Evolutionary conservation across 2,888 invertebrate species (phyloP).

Genomic region (Eupithecia subfuscata): DNA sequence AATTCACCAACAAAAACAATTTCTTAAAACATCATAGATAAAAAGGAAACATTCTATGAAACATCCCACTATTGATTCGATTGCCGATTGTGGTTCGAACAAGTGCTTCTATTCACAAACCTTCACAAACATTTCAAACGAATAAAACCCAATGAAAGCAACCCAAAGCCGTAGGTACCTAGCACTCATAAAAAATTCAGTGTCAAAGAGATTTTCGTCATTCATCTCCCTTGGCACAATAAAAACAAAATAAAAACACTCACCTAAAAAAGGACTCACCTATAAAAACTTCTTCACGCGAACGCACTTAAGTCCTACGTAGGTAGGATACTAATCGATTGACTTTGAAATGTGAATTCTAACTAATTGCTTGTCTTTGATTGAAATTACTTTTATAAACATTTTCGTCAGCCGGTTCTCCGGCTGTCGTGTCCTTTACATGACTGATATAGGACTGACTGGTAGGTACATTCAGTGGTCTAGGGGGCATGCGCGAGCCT

Average conservation of each 20-base stretch:
- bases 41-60: neutral
- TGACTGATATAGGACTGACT: constrained; percentile 70
- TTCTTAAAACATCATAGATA: neutral
- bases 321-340: constrained; percentile 64
- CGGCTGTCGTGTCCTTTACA: constrained; percentile 70
- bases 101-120: constrained; percentile 25
- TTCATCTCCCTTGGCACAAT: constrained; percentile 25
- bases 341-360: constrained; percentile 61
- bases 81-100: constrained; percentile 18
- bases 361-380: constrained; percentile 56
- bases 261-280: constrained; percentile 23
- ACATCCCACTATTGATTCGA: constrained; percentile 31
- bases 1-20: neutral
- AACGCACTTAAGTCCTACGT: constrained; percentile 21
- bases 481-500: constrained; percentile 70
- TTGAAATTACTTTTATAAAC: constrained; percentile 48
- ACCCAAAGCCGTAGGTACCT: constrained; percentile 9
- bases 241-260: constrained; percentile 20
- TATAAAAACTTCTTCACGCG: constrained; percentile 32
- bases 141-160: neutral
- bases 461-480: constrained; percentile 30
- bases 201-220: constrained; percentile 5
- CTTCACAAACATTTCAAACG: neutral
- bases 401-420: constrained; percentile 65
- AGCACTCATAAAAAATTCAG: constrained; percentile 15